phyloP scores from a whole-genome alignment of 2,888 invertebrate species.

The Drosophila paranaensis region DNA sequence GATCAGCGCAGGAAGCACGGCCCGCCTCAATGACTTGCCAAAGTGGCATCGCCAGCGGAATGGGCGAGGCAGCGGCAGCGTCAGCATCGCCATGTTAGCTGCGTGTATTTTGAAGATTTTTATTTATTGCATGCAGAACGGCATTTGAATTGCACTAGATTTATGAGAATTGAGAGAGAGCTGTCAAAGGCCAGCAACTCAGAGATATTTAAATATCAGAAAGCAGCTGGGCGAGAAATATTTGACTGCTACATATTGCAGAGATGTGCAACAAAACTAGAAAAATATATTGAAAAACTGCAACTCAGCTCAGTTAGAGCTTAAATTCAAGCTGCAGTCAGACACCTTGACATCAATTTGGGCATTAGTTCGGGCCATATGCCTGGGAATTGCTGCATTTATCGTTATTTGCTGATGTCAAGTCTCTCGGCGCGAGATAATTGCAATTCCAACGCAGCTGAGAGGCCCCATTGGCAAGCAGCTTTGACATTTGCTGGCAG shows the following conservation, averaged over 20 bases:
- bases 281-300: not conserved
- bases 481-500: slow-evolving; percentile 46
- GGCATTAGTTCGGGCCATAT: slow-evolving; percentile 32
- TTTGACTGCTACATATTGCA: slow-evolving; percentile 36
- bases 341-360: slow-evolving; percentile 65
- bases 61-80: not conserved
- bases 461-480: slow-evolving; percentile 27
- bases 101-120: slow-evolving; percentile 66
- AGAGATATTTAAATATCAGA: slow-evolving; percentile 42
- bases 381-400: slow-evolving; percentile 21
- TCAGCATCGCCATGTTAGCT: slow-evolving; percentile 50
- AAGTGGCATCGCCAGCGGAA: slow-evolving; percentile 36
- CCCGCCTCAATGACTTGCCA: slow-evolving; percentile 68
- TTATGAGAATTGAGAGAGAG: slow-evolving; percentile 50
- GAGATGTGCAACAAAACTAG: not conserved
- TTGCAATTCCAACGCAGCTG: slow-evolving; percentile 29
- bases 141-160: slow-evolving; percentile 69
- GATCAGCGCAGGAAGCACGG: slow-evolving; percentile 51
- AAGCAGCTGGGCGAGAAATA: slow-evolving; percentile 28
- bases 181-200: slow-evolving; percentile 50
- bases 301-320: not conserved
- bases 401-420: slow-evolving; percentile 46
- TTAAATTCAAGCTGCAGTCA: not conserved
- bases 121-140: slow-evolving; percentile 66
- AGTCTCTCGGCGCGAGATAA: slow-evolving; percentile 27